A percentile compares a stretch with the other conserved stretches of the same genome.
phyloP scores from a whole-genome alignment of 2,888 invertebrate genomes.

The Lithophane semibrunnea region DNA sequence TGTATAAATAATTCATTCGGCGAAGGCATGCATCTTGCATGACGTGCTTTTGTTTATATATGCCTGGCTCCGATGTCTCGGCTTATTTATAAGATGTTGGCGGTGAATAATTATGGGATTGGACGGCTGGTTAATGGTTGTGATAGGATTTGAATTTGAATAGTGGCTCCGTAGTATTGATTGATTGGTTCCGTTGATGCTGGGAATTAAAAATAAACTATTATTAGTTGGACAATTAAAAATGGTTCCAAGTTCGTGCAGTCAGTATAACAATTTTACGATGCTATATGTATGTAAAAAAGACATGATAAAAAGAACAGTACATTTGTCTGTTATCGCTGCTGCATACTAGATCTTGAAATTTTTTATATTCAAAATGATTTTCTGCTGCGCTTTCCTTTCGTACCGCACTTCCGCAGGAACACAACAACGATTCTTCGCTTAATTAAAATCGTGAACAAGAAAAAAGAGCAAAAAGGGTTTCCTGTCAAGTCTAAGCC shows the following conservation, averaged over 20 bases:
- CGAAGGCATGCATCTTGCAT: conserved; percentile 74
- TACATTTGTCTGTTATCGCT: conserved; percentile 3
- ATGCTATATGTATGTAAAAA: neutral
- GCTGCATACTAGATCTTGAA: neutral
- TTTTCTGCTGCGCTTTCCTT: neutral
- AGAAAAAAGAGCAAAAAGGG: conserved; percentile 55
- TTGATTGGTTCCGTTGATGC: neutral
- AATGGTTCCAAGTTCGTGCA: neutral
- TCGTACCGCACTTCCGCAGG: neutral
- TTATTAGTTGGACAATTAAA: neutral
- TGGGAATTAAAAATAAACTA: neutral
- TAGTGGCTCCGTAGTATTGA: neutral
- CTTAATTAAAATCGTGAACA: conserved; percentile 44
- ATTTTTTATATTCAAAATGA: conserved; percentile 24
- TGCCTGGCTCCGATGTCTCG: conserved; percentile 37
- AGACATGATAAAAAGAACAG: neutral
- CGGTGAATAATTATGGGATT: conserved; percentile 40
- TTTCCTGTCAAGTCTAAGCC: conserved; percentile 65
- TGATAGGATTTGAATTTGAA: conserved; percentile 13
- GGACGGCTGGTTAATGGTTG: conserved; percentile 12
- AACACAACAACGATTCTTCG: conserved; percentile 17
- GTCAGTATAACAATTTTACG: neutral
- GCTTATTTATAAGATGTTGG: conserved; percentile 52
- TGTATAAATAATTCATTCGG: conserved; percentile 73
- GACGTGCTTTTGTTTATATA: conserved; percentile 71